Percentiles rank a stretch among this genome's conserved stretches.
Conservation (phyloP, 2,888 invertebrate species). For the Amblyteles armatorius region DNA sequence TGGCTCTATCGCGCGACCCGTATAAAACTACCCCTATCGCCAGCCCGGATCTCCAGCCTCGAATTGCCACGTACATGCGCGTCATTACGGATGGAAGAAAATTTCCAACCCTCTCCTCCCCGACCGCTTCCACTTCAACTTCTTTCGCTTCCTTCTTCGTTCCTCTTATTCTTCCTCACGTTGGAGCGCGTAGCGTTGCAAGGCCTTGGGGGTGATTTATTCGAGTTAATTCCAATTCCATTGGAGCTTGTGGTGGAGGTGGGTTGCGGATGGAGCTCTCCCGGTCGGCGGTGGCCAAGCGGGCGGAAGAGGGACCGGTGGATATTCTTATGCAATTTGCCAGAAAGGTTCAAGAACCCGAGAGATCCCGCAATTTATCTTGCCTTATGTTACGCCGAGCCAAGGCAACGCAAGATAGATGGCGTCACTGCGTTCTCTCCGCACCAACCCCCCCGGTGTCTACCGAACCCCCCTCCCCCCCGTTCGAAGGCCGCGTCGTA, state of each 20-base stretch:
- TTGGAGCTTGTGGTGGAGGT: slow-evolving; percentile 80
- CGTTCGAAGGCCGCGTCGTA: slow-evolving; percentile 64
- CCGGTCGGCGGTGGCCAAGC: slow-evolving; percentile 69
- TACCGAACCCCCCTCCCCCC: slow-evolving; percentile 27
- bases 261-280: slow-evolving; percentile 68
- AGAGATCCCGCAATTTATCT: slow-evolving; percentile 85
- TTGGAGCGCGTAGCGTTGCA: slow-evolving; percentile 73
- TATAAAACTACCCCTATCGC: slow-evolving; percentile 34
- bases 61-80: slow-evolving; percentile 54
- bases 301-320: slow-evolving; percentile 75
- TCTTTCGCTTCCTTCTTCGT: slow-evolving; percentile 34
- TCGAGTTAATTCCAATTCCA: slow-evolving; percentile 85
- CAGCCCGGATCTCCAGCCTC: slow-evolving; percentile 53
- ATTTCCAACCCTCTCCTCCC: slow-evolving; percentile 79
- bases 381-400: slow-evolving; percentile 85
- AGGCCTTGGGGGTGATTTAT: slow-evolving; percentile 82
- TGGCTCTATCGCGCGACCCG: slow-evolving; percentile 17
- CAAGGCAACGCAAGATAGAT: slow-evolving; percentile 85
- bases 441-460: slow-evolving; percentile 71
- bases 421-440: slow-evolving; percentile 83
- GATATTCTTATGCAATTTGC: slow-evolving; percentile 85
- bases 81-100: slow-evolving; percentile 77
- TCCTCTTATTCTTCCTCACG: slow-evolving; percentile 40
- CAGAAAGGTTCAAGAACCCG: slow-evolving; percentile 85
- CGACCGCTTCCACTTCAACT: slow-evolving; percentile 67